Evolutionary conservation across 2,797 vertebrate species (phyloP), one percentile per base, ranked within the genome.

Genomic region (Hydrolagus colliei): DNA sequence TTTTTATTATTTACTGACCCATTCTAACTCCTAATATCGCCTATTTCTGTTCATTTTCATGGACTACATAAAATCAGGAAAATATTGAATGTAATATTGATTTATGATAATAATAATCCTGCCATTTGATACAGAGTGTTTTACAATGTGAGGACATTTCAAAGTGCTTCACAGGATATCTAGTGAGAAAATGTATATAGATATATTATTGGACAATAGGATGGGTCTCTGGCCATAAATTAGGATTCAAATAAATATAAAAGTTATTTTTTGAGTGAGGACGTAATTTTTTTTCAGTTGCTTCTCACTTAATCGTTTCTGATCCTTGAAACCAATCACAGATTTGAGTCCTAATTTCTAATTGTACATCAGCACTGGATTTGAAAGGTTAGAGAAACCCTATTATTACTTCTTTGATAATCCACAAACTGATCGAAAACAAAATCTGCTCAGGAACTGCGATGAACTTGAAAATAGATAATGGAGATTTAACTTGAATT

Each of bases 401-500:
- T 61, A 77, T n/a, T 20, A 77, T 61, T 77, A 18, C 12, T 77
- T 61, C 52, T 77, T 61, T 77, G 41, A n/a, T 77, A 77, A 77
- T 77, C 61, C 41, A 20, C 75, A 18, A 59, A 61, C 52, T 77
- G 75, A 9, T 11, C 4, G 2, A 52, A n/a, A 14, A 79, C 18
- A 77, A 59, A 52, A 59, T 52, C 75, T 1, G 41, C 75, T 77
- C 41, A 20, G 16, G 16, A 77, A 27, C 77, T 62, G 63, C 22
- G n/a, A 79, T 63, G 22, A 63, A n/a, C 63, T 63, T 79, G n/a
- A 79, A 79, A 78, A 59, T 16, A 18, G 41, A 76, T 78, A 78
- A 78, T 78, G 20, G 76, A 78, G 59, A 20, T 62, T 78, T 63
- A 78, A 79, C 52, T 79, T 79, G 61, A 63, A 79, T 79, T 79